Percentiles rank a stretch among this genome's conserved stretches.
These are phyloP conservation scores for Ctenicera cuprea DNA, from an alignment of 2,888 invertebrate species.

Conservation along the genomic window DNA sequence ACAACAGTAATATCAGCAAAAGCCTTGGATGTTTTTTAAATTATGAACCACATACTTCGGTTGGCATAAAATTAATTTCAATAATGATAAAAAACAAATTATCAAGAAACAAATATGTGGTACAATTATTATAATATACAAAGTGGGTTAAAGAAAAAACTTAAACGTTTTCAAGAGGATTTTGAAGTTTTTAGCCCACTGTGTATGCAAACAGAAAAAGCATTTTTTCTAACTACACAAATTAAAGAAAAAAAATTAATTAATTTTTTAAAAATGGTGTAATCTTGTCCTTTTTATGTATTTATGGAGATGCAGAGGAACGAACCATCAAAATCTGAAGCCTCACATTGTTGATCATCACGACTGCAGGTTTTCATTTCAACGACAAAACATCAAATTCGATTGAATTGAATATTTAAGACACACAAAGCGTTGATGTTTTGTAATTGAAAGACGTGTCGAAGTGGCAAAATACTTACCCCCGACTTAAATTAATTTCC, in stretches of 20 bases:
- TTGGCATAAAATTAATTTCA: neutral
- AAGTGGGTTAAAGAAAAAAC: conserved; percentile 1
- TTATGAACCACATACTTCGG: conserved; percentile 6
- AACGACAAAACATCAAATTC: conserved; percentile 45
- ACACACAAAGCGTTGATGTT: conserved; percentile 2
- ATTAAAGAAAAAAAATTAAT: neutral
- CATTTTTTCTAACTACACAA: too few relatives aligned
- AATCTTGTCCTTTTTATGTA: conserved; percentile 43
- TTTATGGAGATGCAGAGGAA: conserved; percentile 43
- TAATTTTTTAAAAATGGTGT: conserved; percentile 2
- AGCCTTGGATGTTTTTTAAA: neutral
- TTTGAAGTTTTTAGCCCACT: neutral
- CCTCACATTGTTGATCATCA: conserved; percentile 46
- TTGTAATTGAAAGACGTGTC: conserved; percentile 5
- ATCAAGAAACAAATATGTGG: conserved; percentile 1
- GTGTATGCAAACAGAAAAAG: neutral
- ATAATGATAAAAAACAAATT: neutral
- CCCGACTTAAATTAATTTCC: conserved; percentile 29
- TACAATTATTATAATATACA: neutral
- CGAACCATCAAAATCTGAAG: conserved; percentile 42
- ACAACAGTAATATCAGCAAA: conserved; percentile 9
- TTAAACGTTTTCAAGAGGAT: neutral
- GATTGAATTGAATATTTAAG: neutral
- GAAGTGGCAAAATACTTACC: conserved; percentile 33
- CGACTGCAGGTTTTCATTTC: conserved; percentile 56